Base-by-base conservation (phyloP, 2,797 vertebrate genomes). In the Odontamblyopus rebecca region DNA sequence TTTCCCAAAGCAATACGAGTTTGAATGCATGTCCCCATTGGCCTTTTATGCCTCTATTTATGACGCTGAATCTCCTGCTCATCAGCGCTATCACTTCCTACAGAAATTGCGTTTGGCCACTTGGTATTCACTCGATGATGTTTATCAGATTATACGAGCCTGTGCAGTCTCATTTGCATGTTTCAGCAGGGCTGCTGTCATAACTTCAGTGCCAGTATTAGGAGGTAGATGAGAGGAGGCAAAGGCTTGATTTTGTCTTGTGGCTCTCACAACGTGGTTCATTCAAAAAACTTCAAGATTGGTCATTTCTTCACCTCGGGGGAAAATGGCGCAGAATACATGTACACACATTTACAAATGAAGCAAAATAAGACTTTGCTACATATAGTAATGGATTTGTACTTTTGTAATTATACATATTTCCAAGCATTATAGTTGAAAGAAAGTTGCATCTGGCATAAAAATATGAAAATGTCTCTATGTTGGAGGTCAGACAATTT, bases 141-240 rank as follows among this genome's bases (percentile, higher is more conserved):
- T 90, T 89, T 90, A 91, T 91, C 87, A 84, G 86, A 90, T 89
- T 82, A 79, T 83, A 79, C 76, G 82, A 89, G 88, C 61, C 84
- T 73, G 82, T 82, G 86, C 85, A 79, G 86, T 85, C 83, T 89
- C 29, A 92, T 92, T 90, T 92, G 83, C 86, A 89, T 89, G 73
- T 83, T 88, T 89, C 86, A 56, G 67, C 81, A 78, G 73, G 73
- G 81, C 73, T 29, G 41, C 73, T 75, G 3, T 81, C 84, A 82
- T 71, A 80, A 88, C 77, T 90, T 78, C 77, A 80, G 54, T 57
- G 75, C 76, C 70, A 44, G 26, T 66, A 77, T 85, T 82, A 80
- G 72, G 84, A 87, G 79, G 81, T 71, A 81, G 73, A 54, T 78
- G 75, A 76, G 76, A 75, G 59, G 57, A 70, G 74, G 65, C 41